phyloP scores from a whole-genome alignment of 2,113 vertebrate genomes.

The Illadopsis cleaveri region DNA sequence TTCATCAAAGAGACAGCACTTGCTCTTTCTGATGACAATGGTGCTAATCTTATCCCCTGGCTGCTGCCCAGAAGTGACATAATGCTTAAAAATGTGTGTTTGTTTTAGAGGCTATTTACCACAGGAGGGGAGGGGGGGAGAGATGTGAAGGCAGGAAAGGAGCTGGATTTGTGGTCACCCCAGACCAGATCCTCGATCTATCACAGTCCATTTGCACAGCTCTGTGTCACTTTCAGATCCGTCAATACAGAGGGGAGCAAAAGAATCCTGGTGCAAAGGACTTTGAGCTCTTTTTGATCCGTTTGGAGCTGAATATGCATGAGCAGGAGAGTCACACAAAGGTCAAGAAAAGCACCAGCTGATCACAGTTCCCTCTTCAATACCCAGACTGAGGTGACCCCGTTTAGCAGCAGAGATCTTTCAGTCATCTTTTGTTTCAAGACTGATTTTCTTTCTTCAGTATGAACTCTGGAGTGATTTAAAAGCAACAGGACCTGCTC shows the following conservation, averaged over 20 bases:
- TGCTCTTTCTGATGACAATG: slow-evolving; percentile 57
- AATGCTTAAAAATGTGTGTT: slow-evolving; percentile 28
- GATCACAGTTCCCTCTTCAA: not conserved
- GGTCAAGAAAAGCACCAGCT: not conserved
- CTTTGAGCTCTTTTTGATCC: not conserved
- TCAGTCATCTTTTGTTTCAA: not conserved
- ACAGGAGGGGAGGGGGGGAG: not conserved
- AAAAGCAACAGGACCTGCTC: not conserved
- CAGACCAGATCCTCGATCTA: not conserved
- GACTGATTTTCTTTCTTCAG: not conserved
- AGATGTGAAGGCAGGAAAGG: not conserved
- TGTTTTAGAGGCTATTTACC: slow-evolving; percentile 33
- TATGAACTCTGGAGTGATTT: not conserved
- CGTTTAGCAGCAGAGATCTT: not conserved
- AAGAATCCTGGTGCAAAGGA: not conserved
- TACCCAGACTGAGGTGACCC: not conserved
- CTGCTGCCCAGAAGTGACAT: slow-evolving; percentile 52
- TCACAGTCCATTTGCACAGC: not conserved
- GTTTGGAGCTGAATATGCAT: not conserved
- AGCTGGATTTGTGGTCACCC: not conserved
- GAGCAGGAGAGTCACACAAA: not conserved
- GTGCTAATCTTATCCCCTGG: slow-evolving; percentile 62
- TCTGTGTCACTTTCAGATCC: not conserved
- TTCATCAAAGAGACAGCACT: slow-evolving; percentile 66
- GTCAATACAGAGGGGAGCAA: not conserved